Conservation (phyloP, 2,113 vertebrate species). For the Rhea americana region DNA sequence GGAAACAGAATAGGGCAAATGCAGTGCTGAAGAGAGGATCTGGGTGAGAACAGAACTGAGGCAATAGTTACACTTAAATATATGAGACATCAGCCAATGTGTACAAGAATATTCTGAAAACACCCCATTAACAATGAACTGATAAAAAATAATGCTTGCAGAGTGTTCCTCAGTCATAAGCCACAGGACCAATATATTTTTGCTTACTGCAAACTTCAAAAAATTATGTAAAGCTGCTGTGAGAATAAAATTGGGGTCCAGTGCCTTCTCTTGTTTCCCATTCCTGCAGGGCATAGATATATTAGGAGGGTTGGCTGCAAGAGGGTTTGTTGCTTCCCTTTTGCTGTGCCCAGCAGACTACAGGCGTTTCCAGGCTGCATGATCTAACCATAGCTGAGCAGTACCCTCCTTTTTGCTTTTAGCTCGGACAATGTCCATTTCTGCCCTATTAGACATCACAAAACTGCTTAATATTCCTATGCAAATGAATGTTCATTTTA, state of each 20-base stretch:
- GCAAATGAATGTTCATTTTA: background rate
- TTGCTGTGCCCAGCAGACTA: accelerated
- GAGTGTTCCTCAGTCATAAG: background rate
- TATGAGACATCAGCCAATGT: background rate
- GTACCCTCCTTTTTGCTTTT: background rate
- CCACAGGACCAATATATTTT: background rate
- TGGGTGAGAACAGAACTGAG: background rate
- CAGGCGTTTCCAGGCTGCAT: background rate
- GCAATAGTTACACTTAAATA: slow-evolving; percentile 20
- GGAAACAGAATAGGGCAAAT: background rate
- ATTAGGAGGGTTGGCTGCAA: background rate
- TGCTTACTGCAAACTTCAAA: background rate
- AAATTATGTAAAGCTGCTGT: background rate
- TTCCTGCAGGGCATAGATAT: background rate
- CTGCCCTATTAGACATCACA: background rate
- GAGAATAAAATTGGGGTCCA: background rate
- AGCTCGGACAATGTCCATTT: background rate
- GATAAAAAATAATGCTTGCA: background rate
- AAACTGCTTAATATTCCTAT: background rate
- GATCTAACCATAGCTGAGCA: background rate
- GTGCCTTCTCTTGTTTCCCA: background rate
- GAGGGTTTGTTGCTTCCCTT: background rate
- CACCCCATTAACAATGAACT: background rate
- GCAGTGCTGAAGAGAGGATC: background rate
- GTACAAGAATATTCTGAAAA: background rate